Evolutionary conservation across 2,888 invertebrate genomes (phyloP), one percentile per base, ranked within the genome.

Genomic region (Dryobotodes eremita): DNA sequence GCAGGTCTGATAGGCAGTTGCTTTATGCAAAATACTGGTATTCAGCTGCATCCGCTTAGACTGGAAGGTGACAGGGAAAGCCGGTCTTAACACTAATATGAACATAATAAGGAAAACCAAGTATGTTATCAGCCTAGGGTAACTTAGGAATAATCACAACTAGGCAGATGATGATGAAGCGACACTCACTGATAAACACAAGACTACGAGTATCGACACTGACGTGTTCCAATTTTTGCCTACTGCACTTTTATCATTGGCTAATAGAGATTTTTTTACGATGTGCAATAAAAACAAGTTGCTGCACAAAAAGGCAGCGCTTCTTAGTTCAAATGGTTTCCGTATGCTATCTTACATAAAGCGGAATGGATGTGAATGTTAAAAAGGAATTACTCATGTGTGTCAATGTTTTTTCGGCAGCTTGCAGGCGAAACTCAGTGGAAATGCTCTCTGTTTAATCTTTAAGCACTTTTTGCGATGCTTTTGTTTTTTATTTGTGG

Each of bases 281-380:
- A 88, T 77, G 83, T 83, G 85, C 84, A 88, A 87, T 90, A 90
- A 90, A 91, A 90, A 88, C 77, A 86, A 85, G 85, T 82, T 84
- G 80, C 72, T 71, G 77, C 59, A 77, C 75, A 79, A 84, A 83
- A 85, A 79, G 80, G 50, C 65, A 72, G 66, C 50, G 61, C 73
- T 75, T 83, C 85, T 75, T 74, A 83, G 75, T 83, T 83, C 31
- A 73, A 83, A 86, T 79, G 81, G 66, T 70, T 82, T 73, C 78
- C 79, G 70, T 84, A 80, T 77, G 77, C 70, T 46, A 55, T 85
- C 68, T 57, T 62, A 78, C 17, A 55, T 80, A 71, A 76, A 71
- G 73, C 23, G 23, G 26, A 76, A 20, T 70, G 42, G 42, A 31
- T 69, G 71, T 57, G 53, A 74, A 79, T 70, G 57, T 78, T 77